Conservation (phyloP, 1,140 invertebrate species). For the Belonocnema kinseyi region DNA sequence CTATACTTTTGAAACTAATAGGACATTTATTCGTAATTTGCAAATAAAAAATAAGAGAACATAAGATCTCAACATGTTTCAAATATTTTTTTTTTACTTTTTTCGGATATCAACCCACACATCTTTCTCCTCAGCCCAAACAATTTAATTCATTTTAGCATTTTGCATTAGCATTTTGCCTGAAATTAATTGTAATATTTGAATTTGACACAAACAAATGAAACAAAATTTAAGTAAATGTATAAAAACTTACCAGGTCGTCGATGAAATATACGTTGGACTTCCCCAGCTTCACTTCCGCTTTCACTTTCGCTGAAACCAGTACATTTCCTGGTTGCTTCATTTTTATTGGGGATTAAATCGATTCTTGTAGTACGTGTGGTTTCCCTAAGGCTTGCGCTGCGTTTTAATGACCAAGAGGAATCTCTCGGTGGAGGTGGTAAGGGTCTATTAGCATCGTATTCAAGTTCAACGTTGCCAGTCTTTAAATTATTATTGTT, state of each 20-base stretch:
- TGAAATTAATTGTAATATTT: no score
- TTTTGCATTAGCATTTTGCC: no score
- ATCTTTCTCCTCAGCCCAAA: no score
- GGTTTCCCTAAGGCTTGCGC: slow-evolving; percentile 47
- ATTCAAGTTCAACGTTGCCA: slow-evolving; percentile 51
- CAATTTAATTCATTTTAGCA: no score
- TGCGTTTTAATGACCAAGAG: slow-evolving; percentile 42
- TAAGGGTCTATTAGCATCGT: slow-evolving; percentile 67
- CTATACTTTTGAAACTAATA: no score
- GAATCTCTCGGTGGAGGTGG: slow-evolving; percentile 62
- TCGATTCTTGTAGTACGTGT: neutral
- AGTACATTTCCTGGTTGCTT: slow-evolving; percentile 52
- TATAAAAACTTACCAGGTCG: slow-evolving; percentile 60
- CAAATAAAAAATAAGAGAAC: no score
- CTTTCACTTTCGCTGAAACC: slow-evolving; percentile 74
- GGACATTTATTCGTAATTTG: no score
- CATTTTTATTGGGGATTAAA: slow-evolving; percentile 23
- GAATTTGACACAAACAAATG: neutral
- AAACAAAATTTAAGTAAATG: neutral
- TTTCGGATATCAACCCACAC: no score
- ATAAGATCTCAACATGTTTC: no score
- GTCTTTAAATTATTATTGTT: slow-evolving; percentile 32
- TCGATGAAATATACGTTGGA: slow-evolving; percentile 79
- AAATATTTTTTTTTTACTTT: no score
- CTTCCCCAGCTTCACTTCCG: slow-evolving; percentile 80